Percentiles rank a stretch among this genome's conserved stretches.
Evolutionary conservation across 2,797 vertebrate genomes (phyloP).

Genomic region (Sebastes jordani): DNA sequence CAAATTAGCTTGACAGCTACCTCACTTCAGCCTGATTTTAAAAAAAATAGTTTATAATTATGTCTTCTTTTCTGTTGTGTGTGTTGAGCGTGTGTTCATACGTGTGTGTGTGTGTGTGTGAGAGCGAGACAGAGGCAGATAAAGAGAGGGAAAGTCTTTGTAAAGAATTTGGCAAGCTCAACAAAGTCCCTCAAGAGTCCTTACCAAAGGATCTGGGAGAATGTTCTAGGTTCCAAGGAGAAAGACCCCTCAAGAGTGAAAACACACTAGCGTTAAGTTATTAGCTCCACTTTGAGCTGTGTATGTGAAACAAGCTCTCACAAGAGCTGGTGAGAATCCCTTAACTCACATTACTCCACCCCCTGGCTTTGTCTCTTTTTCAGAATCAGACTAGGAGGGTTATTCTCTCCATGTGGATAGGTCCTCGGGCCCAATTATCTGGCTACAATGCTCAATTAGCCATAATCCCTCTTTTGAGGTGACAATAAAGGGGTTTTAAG

Average conservation of each 20-base stretch:
- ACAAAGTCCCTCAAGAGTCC: slow-evolving; percentile 84
- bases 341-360: slow-evolving; percentile 92
- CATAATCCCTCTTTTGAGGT: slow-evolving; percentile 89
- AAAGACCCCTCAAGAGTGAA: slow-evolving; percentile 87
- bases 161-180: slow-evolving; percentile 77
- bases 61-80: slow-evolving; percentile 15
- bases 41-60: slow-evolving; percentile 23
- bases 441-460: slow-evolving; percentile 87
- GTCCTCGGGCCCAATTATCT: slow-evolving; percentile 91
- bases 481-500: slow-evolving; percentile 79
- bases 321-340: slow-evolving; percentile 92
- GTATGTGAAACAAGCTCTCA: slow-evolving; percentile 90
- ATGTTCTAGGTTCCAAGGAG: slow-evolving; percentile 84
- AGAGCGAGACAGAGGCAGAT: slow-evolving; percentile 39
- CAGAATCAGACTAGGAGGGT: slow-evolving; percentile 90
- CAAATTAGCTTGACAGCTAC: slow-evolving; percentile 9
- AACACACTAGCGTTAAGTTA: slow-evolving; percentile 87
- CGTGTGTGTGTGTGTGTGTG: slow-evolving; percentile 38
- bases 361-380: slow-evolving; percentile 90
- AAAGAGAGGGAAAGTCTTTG: slow-evolving; percentile 74
- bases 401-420: slow-evolving; percentile 92
- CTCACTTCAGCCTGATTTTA: slow-evolving; percentile 11
- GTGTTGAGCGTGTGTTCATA: not conserved
- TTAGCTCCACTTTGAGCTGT: slow-evolving; percentile 87
- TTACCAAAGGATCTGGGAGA: slow-evolving; percentile 82